A percentile compares a stretch with the other conserved stretches of the same genome.
Conservation (phyloP, 2,797 vertebrate genomes). For the Phrynocephalus vlangalii region DNA sequence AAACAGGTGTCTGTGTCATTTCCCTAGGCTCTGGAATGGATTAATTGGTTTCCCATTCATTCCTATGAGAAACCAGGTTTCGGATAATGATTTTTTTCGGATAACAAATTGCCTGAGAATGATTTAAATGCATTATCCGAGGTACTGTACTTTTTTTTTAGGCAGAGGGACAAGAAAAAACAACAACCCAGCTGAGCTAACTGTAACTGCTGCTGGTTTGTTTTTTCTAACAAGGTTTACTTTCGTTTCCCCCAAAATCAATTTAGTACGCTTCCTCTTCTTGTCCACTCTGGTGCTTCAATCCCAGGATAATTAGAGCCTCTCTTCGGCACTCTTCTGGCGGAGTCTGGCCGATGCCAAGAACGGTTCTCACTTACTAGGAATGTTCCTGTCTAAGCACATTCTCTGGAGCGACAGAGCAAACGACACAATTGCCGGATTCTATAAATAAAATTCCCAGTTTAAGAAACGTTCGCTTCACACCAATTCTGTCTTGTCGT, state of each 20-base stretch:
- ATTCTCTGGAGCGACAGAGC: conserved; percentile 67
- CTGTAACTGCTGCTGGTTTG: no score
- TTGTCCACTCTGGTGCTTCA: conserved; percentile 36
- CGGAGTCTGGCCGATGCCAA: conserved; percentile 60
- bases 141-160: no score
- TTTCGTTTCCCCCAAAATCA: neutral
- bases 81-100: no score
- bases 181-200: neutral
- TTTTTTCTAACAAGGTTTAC: conserved; percentile 3
- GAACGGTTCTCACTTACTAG: conserved; percentile 71
- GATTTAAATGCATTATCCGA: no score
- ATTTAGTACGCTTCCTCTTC: conserved; percentile 14
- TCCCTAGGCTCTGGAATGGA: no score
- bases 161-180: neutral
- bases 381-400: conserved; percentile 78
- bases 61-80: no score
- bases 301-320: conserved; percentile 65
- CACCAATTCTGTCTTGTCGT: conserved; percentile 53
- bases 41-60: no score
- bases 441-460: conserved; percentile 72
- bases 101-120: no score
- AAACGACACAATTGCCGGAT: conserved; percentile 75
- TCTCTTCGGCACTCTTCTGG: conserved; percentile 53
- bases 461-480: conserved; percentile 63
- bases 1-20: no score